These are phyloP conservation scores for Montipora efflorescens DNA, from an alignment of 64 coral and sea anemone genomes.

Conservation along the genomic window DNA sequence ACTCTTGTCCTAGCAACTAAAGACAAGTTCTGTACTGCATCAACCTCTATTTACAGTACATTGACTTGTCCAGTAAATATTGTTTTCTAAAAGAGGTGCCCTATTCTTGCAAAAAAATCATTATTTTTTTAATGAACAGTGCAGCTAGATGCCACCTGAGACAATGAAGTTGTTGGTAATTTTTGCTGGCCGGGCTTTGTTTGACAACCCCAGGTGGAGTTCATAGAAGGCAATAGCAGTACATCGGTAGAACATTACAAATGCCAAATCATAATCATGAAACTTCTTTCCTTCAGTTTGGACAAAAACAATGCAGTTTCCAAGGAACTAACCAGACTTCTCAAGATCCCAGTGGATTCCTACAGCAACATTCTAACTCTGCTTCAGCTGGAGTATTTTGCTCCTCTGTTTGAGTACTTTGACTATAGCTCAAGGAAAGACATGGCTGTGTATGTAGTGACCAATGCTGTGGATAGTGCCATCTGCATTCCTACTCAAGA, in stretches of 20 bases:
- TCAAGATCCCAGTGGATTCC: conserved; percentile 98
- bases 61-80: no score
- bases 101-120: no score
- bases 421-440: conserved; percentile 90
- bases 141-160: no score
- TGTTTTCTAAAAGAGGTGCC: no score
- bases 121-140: no score
- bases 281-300: conserved; percentile 64
- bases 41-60: no score
- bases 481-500: conserved; percentile 89
- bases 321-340: conserved; percentile 87
- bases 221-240: no score
- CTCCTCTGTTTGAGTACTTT: conserved; percentile 95
- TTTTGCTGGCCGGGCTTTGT: no score
- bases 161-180: no score
- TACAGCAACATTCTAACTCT: conserved; percentile 95
- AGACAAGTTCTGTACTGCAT: no score
- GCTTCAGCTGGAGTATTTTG: conserved; percentile 88
- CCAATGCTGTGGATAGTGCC: conserved; percentile 95
- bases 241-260: not conserved
- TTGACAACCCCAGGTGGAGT: no score
- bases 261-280: not conserved
- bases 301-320: conserved; percentile 98
- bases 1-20: no score
- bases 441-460: conserved; percentile 93